phyloP scores from a whole-genome alignment of 2,113 vertebrate genomes.

The Balaenoptera acutorostrata region DNA sequence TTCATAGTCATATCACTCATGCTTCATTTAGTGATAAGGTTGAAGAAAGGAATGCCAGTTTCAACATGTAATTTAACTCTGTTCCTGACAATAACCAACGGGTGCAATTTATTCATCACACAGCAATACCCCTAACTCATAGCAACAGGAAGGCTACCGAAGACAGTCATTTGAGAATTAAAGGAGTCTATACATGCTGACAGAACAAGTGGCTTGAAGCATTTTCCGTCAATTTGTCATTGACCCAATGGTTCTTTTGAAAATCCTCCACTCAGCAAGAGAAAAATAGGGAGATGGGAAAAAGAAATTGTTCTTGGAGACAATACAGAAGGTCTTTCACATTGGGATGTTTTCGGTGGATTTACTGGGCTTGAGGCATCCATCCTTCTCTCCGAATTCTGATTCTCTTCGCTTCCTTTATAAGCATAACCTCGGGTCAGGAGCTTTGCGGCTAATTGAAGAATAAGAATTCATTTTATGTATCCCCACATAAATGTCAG shows the following conservation, averaged over 20 bases:
- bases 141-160: constrained; percentile 49
- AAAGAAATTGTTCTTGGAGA: not conserved
- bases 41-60: constrained; percentile 51
- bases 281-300: constrained; percentile 23
- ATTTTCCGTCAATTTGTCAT: constrained; percentile 50
- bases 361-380: not conserved
- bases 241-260: constrained; percentile 50
- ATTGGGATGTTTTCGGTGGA: not conserved
- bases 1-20: constrained; percentile 29
- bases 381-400: not conserved
- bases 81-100: constrained; percentile 61
- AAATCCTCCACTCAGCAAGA: constrained; percentile 39
- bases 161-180: constrained; percentile 63
- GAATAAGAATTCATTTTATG: constrained; percentile 46
- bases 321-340: not conserved
- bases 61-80: constrained; percentile 64
- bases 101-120: constrained; percentile 60
- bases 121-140: constrained; percentile 55
- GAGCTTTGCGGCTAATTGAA: constrained; percentile 12
- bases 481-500: constrained; percentile 47
- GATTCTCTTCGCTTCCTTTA: constrained; percentile 7
- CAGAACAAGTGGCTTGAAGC: constrained; percentile 53
- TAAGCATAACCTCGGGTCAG: constrained; percentile 31
- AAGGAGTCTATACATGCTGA: constrained; percentile 37
- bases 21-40: constrained; percentile 55